These are phyloP conservation scores for Pseudoatta argentina DNA, from an alignment of 1,140 invertebrate genomes.

Conservation along the genomic window DNA sequence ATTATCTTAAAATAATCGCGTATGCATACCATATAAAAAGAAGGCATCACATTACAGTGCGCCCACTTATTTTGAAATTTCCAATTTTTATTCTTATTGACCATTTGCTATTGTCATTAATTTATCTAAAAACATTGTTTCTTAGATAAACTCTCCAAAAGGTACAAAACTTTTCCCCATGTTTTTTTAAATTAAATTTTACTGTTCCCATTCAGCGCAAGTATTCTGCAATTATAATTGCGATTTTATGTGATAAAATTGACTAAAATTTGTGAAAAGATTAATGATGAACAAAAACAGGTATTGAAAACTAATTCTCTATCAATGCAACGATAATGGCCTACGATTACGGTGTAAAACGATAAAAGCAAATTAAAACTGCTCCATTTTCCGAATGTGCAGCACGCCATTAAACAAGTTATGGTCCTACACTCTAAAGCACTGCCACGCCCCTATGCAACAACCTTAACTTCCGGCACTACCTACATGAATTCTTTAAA, in stretches of 20 bases:
- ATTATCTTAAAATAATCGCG: constrained; percentile 55
- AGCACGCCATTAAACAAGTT: constrained; percentile 64
- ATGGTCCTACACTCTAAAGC: constrained; percentile 72
- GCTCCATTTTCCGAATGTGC: constrained; percentile 46
- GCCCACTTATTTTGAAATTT: not conserved
- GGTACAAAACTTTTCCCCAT: not conserved
- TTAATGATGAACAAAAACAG: not conserved
- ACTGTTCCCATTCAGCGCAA: not conserved
- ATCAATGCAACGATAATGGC: not conserved
- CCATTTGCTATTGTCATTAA: constrained; percentile 29
- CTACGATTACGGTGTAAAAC: not conserved
- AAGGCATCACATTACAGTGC: not conserved
- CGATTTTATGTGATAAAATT: not conserved
- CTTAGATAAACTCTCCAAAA: not conserved
- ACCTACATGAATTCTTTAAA: constrained; percentile 75
- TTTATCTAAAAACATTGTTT: constrained; percentile 2
- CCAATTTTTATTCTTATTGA: constrained; percentile 13
- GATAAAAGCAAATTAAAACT: constrained; percentile 32
- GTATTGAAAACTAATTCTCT: constrained; percentile 18
- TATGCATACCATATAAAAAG: constrained; percentile 9
- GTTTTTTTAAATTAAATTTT: constrained; percentile 17
- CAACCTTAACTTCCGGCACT: constrained; percentile 78
- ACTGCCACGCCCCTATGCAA: constrained; percentile 79
- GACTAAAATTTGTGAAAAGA: not conserved
- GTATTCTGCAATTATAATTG: not conserved